Conservation (phyloP, 1,140 invertebrate species). For the Nylanderia fulva region DNA sequence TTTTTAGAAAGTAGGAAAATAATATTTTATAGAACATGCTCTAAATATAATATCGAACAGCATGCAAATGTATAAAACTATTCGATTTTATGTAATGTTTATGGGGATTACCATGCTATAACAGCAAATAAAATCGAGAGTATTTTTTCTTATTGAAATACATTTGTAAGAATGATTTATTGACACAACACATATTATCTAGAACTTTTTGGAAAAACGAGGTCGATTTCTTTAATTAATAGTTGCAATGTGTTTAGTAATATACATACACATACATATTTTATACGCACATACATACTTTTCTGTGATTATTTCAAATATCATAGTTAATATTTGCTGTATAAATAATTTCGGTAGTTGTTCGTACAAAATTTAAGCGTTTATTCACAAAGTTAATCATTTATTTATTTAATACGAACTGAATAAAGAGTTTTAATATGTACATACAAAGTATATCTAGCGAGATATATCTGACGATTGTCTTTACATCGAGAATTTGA, state of each 20-base stretch:
- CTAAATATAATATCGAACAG: constrained; percentile 35
- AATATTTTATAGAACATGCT: constrained; percentile 46
- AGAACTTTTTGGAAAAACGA: constrained; percentile 28
- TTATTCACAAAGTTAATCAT: constrained; percentile 15
- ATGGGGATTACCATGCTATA: constrained; percentile 34
- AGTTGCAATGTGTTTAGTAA: constrained; percentile 18
- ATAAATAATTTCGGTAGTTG: constrained; percentile 29
- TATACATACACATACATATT: constrained; percentile 1
- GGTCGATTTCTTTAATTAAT: constrained; percentile 26
- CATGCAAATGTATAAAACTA: constrained; percentile 27
- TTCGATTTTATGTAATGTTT: constrained; percentile 31
- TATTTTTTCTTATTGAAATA: constrained; percentile 30
- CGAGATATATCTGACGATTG: constrained; percentile 54
- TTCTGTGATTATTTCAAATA: constrained; percentile 39
- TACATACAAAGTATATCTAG: constrained; percentile 20
- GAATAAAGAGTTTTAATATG: constrained; percentile 25
- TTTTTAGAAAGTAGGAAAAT: constrained; percentile 14
- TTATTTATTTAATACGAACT: constrained; percentile 39
- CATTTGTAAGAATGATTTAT: constrained; percentile 42
- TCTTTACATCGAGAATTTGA: constrained; percentile 62
- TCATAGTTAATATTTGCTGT: constrained; percentile 5
- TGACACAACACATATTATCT: constrained; percentile 12
- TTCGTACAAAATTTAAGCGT: constrained; percentile 33
- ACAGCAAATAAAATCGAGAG: constrained; percentile 36
- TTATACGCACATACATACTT: background rate